A percentile compares a stretch with the other conserved stretches of the same genome.
phyloP scores from a whole-genome alignment of 2,113 vertebrate species.

The Climacteris rufus region DNA sequence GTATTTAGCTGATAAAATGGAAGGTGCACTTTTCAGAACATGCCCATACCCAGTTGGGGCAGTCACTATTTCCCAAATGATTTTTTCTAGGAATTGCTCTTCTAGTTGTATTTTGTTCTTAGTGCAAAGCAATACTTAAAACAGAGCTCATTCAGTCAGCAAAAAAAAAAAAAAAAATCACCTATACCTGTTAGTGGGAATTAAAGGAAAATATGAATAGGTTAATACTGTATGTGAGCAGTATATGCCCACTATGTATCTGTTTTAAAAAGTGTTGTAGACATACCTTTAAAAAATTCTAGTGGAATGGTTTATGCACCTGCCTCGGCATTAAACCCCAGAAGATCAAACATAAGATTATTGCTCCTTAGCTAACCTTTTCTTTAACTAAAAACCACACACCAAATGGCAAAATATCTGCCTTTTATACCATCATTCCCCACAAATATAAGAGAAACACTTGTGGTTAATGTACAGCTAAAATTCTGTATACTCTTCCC shows the following conservation, averaged over 20 bases:
- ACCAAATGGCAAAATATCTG: neutral
- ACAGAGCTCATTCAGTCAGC: neutral
- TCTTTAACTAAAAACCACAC: neutral
- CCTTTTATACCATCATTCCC: neutral
- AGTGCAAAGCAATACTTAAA: neutral
- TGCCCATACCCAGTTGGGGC: neutral
- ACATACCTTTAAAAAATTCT: neutral
- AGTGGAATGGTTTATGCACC: neutral
- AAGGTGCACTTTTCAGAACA: neutral
- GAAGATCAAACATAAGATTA: neutral
- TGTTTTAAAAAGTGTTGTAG: neutral
- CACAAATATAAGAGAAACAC: neutral
- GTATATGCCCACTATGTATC: fast-evolving
- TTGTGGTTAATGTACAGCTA: neutral
- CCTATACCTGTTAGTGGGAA: neutral
- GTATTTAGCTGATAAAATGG: neutral
- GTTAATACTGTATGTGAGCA: neutral
- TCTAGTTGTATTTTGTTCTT: neutral
- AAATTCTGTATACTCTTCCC: neutral
- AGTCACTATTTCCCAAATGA: neutral
- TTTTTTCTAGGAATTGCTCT: neutral
- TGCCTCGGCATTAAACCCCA: neutral
- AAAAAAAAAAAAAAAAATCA: too few relatives aligned
- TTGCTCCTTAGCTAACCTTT: neutral
- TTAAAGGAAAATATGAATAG: neutral